Conservation (phyloP, 2,113 vertebrate genomes). For the Megaceryle maxima region DNA sequence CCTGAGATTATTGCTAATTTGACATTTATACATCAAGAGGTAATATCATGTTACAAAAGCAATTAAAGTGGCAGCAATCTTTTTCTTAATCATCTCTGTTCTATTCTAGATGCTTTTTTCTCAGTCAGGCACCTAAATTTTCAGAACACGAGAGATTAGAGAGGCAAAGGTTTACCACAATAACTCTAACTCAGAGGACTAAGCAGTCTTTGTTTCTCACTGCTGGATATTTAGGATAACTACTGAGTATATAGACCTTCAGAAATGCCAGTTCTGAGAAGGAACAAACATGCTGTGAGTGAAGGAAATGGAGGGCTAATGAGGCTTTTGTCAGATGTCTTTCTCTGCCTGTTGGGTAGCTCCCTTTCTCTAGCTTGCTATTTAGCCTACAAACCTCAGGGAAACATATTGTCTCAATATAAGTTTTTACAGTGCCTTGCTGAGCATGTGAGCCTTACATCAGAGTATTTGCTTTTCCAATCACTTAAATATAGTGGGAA, state of each 20-base stretch:
- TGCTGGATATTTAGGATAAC: not conserved
- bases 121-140: not conserved
- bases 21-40: not conserved
- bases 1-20: slow-evolving; percentile 29
- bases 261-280: not conserved
- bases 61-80: not conserved
- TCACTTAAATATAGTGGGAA: not conserved
- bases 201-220: not conserved
- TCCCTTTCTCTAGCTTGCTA: not conserved
- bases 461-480: not conserved
- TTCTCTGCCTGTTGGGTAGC: not conserved
- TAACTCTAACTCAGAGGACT: not conserved
- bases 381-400: not conserved
- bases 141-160: not conserved
- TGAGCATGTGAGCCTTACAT: not conserved
- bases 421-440: not conserved
- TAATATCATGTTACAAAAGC: not conserved
- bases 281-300: not conserved
- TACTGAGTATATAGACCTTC: not conserved
- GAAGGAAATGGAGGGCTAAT: slow-evolving; percentile 8
- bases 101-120: not conserved
- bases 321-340: slow-evolving; percentile 3
- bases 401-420: not conserved
- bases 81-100: not conserved
- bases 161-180: not conserved